Conservation (phyloP, 1,140 invertebrate species). For the Pomacea maculata region DNA sequence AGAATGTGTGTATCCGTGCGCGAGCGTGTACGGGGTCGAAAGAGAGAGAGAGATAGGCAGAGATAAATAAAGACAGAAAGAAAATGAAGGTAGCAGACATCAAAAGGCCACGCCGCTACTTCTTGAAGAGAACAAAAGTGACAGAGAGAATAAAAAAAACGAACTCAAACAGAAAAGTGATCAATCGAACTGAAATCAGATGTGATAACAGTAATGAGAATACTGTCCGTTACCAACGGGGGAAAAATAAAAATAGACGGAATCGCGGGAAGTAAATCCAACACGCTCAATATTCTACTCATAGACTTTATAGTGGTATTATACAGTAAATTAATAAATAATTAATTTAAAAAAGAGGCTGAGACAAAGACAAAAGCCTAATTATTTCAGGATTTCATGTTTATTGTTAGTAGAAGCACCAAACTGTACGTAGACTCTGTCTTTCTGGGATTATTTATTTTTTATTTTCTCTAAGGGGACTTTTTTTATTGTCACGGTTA, state of each 20-base stretch:
- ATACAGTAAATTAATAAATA: not conserved
- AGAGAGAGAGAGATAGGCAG: constrained; percentile 17
- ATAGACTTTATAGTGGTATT: not conserved
- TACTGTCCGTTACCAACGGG: too few species aligned
- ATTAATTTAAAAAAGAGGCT: not conserved
- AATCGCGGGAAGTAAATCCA: not conserved
- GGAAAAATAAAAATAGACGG: not conserved
- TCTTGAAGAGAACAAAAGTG: not conserved
- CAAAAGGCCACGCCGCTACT: too few species aligned
- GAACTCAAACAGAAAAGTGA: not conserved
- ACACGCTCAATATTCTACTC: not conserved
- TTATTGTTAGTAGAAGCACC: not conserved
- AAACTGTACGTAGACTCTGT: not conserved
- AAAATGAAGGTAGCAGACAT: not conserved
- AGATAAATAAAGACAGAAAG: constrained; percentile 18
- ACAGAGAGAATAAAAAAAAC: not conserved
- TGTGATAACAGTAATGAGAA: too few species aligned
- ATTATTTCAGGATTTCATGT: not conserved
- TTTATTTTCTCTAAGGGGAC: not conserved
- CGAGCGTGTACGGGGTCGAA: not conserved
- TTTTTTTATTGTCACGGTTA: not conserved
- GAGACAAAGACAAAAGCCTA: not conserved
- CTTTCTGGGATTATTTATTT: too few species aligned
- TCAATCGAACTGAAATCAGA: not conserved
- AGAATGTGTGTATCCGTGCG: not conserved